phyloP scores from a whole-genome alignment of 2,113 vertebrate genomes.

The Aix galericulata region DNA sequence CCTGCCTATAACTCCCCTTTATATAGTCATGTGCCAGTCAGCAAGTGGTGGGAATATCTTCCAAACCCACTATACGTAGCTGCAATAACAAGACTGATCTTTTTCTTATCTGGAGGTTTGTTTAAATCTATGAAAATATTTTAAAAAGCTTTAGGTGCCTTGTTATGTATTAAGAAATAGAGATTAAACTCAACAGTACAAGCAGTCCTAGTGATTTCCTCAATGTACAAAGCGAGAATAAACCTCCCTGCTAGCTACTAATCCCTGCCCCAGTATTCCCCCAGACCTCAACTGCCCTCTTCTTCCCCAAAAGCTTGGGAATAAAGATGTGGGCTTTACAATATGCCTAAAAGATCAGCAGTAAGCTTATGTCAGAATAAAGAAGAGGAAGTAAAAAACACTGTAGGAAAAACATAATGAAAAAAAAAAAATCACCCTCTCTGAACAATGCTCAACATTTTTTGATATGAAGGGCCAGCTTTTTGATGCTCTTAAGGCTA shows the following conservation, averaged over 20 bases:
- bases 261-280: background rate
- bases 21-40: background rate
- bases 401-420: background rate
- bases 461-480: background rate
- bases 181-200: background rate
- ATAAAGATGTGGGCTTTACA: background rate
- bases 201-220: constrained; percentile 43
- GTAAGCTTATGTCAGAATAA: background rate
- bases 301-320: constrained; percentile 12
- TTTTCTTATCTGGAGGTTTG: background rate
- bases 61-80: background rate
- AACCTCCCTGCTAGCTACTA: constrained; percentile 16
- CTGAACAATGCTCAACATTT: background rate
- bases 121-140: background rate
- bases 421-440: background rate
- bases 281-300: background rate
- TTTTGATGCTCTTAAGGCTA: background rate
- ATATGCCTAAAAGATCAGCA: background rate
- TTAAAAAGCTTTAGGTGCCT: background rate
- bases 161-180: background rate
- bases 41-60: background rate
- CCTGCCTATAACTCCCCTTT: background rate
- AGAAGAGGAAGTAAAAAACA: background rate
- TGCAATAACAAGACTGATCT: background rate
- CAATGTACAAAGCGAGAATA: constrained; percentile 14